These are phyloP conservation scores for Kryptolebias ocellatus DNA, from an alignment of 2,797 vertebrate genomes.

Conservation along the genomic window DNA sequence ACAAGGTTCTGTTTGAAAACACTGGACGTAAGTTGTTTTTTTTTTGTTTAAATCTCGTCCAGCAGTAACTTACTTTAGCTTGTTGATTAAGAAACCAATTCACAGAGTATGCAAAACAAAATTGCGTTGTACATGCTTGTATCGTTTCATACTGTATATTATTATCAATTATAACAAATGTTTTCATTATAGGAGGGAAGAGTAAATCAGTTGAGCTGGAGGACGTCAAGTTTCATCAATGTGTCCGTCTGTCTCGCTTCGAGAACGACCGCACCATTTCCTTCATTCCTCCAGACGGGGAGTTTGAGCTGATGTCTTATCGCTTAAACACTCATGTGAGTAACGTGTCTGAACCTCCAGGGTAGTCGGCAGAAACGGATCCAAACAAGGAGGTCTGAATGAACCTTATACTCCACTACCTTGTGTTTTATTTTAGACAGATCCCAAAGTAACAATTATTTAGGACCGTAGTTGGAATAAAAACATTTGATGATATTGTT, in stretches of 20 bases:
- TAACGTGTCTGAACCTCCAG: constrained; percentile 15
- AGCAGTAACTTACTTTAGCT: background rate
- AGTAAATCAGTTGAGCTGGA: constrained; percentile 95
- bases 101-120: background rate
- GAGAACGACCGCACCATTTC: constrained; percentile 96
- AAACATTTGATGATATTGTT: too few species aligned
- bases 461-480: too few species aligned
- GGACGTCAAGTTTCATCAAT: constrained; percentile 96
- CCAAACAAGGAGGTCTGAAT: too few species aligned
- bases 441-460: too few species aligned
- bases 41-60: background rate
- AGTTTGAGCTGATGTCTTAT: constrained; percentile 96
- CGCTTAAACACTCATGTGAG: constrained; percentile 93
- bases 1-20: constrained; percentile 98
- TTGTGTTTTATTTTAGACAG: too few species aligned
- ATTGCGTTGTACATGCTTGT: background rate
- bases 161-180: background rate
- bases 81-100: background rate
- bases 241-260: constrained; percentile 93
- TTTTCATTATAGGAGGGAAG: constrained; percentile 85
- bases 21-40: constrained; percentile 92
- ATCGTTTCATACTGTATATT: too few species aligned
- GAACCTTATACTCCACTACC: too few species aligned
- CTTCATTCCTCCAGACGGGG: constrained; percentile 93
- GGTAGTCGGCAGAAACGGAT: background rate